phyloP scores from a whole-genome alignment of 1,140 invertebrate species.

The Intoshia linei region DNA sequence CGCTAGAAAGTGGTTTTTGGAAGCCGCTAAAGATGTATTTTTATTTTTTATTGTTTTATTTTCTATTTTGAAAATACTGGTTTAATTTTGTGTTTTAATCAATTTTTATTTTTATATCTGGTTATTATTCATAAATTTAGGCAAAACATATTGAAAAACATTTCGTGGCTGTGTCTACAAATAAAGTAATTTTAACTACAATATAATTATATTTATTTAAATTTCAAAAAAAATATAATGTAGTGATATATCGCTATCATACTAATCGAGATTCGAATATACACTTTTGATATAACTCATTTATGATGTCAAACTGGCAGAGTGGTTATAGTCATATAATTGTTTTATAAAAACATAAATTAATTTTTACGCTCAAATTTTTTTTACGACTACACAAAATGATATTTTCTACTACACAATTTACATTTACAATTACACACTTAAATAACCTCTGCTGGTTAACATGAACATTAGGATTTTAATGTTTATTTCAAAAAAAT shows the following conservation, averaged over 20 bases:
- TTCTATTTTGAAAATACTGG: not conserved
- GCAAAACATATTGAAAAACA: constrained; percentile 54
- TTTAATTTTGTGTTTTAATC: constrained; percentile 2
- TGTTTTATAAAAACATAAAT: too few species aligned
- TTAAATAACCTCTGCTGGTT: too few species aligned
- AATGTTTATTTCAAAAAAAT: too few species aligned
- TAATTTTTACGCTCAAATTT: too few species aligned
- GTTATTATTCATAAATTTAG: constrained; percentile 25
- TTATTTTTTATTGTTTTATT: constrained; percentile 1
- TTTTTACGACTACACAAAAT: too few species aligned
- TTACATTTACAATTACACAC: too few species aligned
- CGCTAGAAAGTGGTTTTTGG: constrained; percentile 70
- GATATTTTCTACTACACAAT: too few species aligned
- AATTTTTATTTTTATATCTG: not conserved
- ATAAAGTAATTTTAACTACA: constrained; percentile 26
- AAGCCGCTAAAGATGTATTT: constrained; percentile 46
- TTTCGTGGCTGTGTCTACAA: constrained; percentile 88
- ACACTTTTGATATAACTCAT: too few species aligned
- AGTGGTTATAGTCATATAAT: too few species aligned
- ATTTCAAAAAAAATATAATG: not conserved
- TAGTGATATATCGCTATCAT: not conserved
- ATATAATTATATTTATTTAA: too few species aligned
- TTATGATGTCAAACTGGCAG: too few species aligned
- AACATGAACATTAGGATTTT: too few species aligned
- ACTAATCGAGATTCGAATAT: constrained; percentile 2